phyloP scores from a whole-genome alignment of 2,888 invertebrate species.

The Rotaria magnacalcarata region DNA sequence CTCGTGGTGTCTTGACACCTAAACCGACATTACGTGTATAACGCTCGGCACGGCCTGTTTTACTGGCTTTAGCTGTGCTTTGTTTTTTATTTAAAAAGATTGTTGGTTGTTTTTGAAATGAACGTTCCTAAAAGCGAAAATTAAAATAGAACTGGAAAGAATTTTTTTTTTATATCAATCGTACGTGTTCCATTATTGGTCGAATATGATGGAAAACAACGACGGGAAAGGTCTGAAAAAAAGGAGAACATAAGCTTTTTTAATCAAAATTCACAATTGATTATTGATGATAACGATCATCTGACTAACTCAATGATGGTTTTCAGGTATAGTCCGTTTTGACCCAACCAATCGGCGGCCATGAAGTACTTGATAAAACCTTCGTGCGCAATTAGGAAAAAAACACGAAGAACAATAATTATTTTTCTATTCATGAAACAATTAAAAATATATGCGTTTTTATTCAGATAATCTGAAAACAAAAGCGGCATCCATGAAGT shows the following conservation, averaged over 20 bases:
- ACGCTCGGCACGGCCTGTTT: constrained; percentile 63
- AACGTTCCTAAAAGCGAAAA: constrained; percentile 68
- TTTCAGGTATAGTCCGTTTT: background rate
- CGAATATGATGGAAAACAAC: background rate
- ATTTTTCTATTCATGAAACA: background rate
- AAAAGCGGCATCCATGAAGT: too few relatives aligned
- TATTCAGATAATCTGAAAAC: background rate
- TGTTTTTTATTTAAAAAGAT: constrained; percentile 80
- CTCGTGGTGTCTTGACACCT: constrained; percentile 91
- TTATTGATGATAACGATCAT: background rate
- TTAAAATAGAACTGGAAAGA: background rate
- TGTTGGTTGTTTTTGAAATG: constrained; percentile 87
- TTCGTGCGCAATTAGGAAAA: background rate
- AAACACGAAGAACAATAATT: background rate
- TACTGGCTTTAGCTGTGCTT: background rate
- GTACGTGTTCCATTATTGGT: constrained; percentile 2
- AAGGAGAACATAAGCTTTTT: background rate
- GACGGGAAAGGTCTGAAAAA: background rate
- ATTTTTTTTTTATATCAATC: background rate
- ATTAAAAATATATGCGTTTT: background rate
- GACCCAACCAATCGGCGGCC: constrained; percentile 8
- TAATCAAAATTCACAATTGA: background rate
- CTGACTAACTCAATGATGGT: background rate
- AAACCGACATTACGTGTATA: constrained; percentile 83
- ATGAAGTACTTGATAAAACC: background rate